Base-by-base conservation (phyloP, 2,888 invertebrate species). In the Aphodius granarius region DNA sequence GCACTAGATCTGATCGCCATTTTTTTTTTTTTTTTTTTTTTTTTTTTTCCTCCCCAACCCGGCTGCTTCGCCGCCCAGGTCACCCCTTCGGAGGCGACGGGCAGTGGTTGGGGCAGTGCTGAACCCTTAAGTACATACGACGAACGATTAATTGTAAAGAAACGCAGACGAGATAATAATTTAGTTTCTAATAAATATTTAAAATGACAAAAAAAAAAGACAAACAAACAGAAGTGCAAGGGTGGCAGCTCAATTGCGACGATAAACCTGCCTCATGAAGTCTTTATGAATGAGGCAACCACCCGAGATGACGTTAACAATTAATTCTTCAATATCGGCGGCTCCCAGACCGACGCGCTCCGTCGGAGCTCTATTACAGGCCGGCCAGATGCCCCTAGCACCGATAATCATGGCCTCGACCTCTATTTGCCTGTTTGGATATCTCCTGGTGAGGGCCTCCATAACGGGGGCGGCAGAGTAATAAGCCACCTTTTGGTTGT, bases 391-490 rank as follows among this genome's bases (percentile, higher is more conserved):
- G 1, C 43, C 43, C 13, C 43, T 43, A 1, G 43, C 43, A 13
- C 43, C 43, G 43, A 43, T 13, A 43, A 43, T 43, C 43, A 43
- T 43, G 3, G 43, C 43, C 43, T 43, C 43, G 1, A 43, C 43
- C 1, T 43, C 9, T 13, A 43, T 13, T 9, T 6, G 43, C 13
- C 43, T 1, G 43, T 43, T 13, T 3, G 43, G 9, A 13, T 43
- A 43, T 43, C 13, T 43, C 43, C 43, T 43, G 43, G 9, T 6
- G 9, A 13, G 9, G 1, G 43, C 65, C n/a, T 65, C 65, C 65
- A 65, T 9, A 20, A 20, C 18, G n/a, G 6, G 21, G 15, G 68
- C 20, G 16, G 73, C 73, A n/a, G 73, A 73, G 72, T 80, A 79
- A 0, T 66, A 22, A 0, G 74, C 73, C 13, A 66, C 73, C 9